Conservation (phyloP, 2,113 vertebrate genomes). For the Ifrita kowaldi region DNA sequence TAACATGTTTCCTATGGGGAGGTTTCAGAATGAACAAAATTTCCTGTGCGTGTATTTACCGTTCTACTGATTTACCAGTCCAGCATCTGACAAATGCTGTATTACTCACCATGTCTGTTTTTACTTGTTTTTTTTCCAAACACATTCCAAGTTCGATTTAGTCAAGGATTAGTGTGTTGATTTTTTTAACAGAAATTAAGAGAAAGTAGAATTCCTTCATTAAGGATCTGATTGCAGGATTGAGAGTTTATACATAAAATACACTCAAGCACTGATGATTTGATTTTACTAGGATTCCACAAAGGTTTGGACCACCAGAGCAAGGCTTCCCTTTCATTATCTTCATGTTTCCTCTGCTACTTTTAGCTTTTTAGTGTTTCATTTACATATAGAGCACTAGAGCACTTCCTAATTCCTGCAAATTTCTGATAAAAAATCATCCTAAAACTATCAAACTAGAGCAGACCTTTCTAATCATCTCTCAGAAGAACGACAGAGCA, state of each 20-base stretch:
- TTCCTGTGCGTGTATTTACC: not conserved
- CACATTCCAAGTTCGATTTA: not conserved
- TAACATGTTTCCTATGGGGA: not conserved
- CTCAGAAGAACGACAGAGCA: not conserved
- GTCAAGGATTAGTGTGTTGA: not conserved
- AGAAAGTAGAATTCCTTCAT: not conserved
- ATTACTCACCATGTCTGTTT: not conserved
- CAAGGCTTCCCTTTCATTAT: not conserved
- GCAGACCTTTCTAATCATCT: conserved; percentile 1
- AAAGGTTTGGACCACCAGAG: not conserved
- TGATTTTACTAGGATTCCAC: not conserved
- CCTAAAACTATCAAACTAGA: not conserved
- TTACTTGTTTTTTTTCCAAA: not conserved
- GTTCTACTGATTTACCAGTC: not conserved
- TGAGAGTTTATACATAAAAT: not conserved
- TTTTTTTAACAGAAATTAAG: not conserved
- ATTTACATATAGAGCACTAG: not conserved
- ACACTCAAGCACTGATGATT: not conserved
- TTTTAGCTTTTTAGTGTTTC: not conserved
- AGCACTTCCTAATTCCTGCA: conserved; percentile 1
- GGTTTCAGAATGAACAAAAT: not conserved
- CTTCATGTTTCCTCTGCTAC: not conserved
- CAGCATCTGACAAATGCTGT: not conserved
- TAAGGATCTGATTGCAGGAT: not conserved
- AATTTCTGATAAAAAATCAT: conserved; percentile 25